These are phyloP conservation scores for Rhorus exstirpatorius DNA, from an alignment of 2,888 invertebrate genomes.

Conservation along the genomic window DNA sequence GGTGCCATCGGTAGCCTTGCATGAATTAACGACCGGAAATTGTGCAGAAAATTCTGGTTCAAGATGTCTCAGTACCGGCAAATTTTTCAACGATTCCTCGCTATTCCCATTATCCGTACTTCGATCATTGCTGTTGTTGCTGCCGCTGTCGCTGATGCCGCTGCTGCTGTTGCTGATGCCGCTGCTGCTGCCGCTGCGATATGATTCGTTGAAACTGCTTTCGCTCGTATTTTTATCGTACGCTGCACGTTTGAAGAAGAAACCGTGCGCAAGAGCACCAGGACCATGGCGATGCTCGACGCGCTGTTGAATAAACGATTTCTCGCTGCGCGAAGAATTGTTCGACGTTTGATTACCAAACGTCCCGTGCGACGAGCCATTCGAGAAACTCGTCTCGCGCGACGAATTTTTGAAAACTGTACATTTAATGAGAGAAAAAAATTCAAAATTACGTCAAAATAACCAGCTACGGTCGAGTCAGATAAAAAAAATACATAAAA, in stretches of 20 bases:
- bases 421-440: too few relatives aligned
- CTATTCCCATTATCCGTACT: slow-evolving; percentile 78
- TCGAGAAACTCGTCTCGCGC: slow-evolving; percentile 79
- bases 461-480: neutral
- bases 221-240: slow-evolving; percentile 83
- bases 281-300: slow-evolving; percentile 96
- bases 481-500: too few relatives aligned
- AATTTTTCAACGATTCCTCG: slow-evolving; percentile 85
- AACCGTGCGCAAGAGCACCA: slow-evolving; percentile 94
- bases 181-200: too few relatives aligned
- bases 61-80: slow-evolving; percentile 94
- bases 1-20: slow-evolving; percentile 83
- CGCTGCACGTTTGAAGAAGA: slow-evolving; percentile 87
- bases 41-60: slow-evolving; percentile 95
- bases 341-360: slow-evolving; percentile 74
- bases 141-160: too few relatives aligned
- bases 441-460: slow-evolving; percentile 46
- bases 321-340: slow-evolving; percentile 82
- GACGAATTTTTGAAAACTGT: slow-evolving; percentile 79
- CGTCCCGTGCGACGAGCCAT: slow-evolving; percentile 78
- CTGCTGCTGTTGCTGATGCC: too few relatives aligned
- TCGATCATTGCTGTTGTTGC: slow-evolving; percentile 80
- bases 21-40: slow-evolving; percentile 88
- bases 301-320: slow-evolving; percentile 94
- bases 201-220: slow-evolving; percentile 78